These are phyloP conservation scores for Tilapia sparmanii DNA, from an alignment of 2,113 vertebrate species.

Conservation along the genomic window DNA sequence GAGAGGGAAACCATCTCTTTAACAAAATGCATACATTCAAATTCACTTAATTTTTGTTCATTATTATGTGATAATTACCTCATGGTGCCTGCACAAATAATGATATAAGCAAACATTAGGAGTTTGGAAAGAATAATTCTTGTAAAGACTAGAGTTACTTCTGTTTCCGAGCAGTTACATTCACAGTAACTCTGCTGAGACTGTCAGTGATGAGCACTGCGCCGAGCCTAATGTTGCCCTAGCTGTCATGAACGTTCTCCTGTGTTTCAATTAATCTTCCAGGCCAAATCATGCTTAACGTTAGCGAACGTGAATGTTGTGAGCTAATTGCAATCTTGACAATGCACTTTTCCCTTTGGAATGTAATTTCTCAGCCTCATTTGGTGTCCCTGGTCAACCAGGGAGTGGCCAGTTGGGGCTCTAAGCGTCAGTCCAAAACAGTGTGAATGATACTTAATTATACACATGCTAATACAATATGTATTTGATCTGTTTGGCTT, in stretches of 20 bases:
- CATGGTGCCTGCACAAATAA: not conserved
- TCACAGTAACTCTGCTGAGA: constrained; percentile 6
- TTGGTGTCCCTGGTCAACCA: not conserved
- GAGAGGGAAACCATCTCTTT: not conserved
- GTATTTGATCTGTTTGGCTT: not conserved
- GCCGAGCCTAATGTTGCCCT: constrained; percentile 8
- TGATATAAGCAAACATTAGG: not conserved
- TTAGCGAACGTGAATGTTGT: constrained; percentile 7
- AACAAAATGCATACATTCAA: not conserved
- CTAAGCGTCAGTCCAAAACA: not conserved
- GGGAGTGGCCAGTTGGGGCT: not conserved
- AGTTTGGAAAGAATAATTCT: not conserved
- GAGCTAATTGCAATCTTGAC: constrained; percentile 49
- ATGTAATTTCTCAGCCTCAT: constrained; percentile 10
- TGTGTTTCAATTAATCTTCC: constrained; percentile 55
- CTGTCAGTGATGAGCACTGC: constrained; percentile 13
- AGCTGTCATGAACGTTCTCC: constrained; percentile 44
- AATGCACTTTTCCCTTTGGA: constrained; percentile 36
- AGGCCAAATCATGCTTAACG: constrained; percentile 39
- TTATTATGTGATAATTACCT: not conserved
- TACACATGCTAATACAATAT: not conserved
- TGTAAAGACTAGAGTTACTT: not conserved
- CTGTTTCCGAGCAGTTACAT: not conserved
- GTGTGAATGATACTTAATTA: not conserved
- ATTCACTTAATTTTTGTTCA: not conserved